These are phyloP conservation scores for Tillus elongatus DNA, from an alignment of 2,888 invertebrate species.

Conservation along the genomic window DNA sequence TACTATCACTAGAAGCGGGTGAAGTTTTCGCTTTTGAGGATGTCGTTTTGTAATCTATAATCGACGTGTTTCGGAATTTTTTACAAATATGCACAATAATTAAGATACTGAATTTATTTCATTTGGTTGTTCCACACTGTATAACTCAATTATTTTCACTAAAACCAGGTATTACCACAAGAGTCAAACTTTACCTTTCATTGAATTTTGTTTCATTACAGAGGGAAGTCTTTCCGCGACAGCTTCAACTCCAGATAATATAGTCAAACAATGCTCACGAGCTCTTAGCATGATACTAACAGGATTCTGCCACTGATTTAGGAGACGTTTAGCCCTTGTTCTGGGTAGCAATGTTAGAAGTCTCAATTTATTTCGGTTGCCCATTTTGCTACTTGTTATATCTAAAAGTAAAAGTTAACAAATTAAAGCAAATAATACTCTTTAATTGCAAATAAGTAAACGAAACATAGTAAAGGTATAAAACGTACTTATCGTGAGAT, in stretches of 20 bases:
- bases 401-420: constrained; percentile 32
- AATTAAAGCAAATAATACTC: background rate
- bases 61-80: too few species aligned
- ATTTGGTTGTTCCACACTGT: too few species aligned
- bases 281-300: constrained; percentile 69
- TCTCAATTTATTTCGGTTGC: constrained; percentile 62
- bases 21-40: too few species aligned
- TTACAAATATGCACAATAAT: too few species aligned
- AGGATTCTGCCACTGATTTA: constrained; percentile 71
- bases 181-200: constrained; percentile 20
- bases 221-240: constrained; percentile 32
- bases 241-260: constrained; percentile 62
- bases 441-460: too few species aligned
- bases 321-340: constrained; percentile 65
- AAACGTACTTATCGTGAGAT: too few species aligned
- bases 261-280: constrained; percentile 70
- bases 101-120: too few species aligned
- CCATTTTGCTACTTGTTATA: constrained; percentile 45
- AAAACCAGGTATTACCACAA: too few species aligned
- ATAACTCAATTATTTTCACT: too few species aligned
- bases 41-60: too few species aligned
- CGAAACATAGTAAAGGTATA: too few species aligned
- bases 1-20: too few species aligned
- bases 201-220: constrained; percentile 27
- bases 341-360: constrained; percentile 65